phyloP scores from a whole-genome alignment of 1,140 invertebrate species.

The Chironomus striatipennis region DNA sequence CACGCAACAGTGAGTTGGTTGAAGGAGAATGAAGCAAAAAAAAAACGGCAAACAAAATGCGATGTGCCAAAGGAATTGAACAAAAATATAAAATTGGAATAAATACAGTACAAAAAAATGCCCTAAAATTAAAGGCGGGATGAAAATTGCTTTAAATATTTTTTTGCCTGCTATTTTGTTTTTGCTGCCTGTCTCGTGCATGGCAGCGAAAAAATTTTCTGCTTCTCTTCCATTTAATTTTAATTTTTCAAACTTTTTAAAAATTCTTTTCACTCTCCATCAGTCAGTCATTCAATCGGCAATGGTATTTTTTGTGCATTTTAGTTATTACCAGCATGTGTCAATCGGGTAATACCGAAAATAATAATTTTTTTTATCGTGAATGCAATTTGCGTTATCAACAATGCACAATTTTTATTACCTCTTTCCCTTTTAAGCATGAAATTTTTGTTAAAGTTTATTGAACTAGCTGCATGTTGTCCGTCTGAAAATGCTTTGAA shows the following conservation, averaged over 20 bases:
- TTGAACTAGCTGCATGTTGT: no score
- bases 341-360: slow-evolving; percentile 12
- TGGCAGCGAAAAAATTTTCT: background rate
- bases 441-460: no score
- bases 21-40: background rate
- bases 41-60: no score
- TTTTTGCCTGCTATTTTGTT: background rate
- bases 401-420: background rate
- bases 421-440: no score
- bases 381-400: background rate
- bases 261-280: background rate
- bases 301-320: no score
- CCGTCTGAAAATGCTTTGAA: no score
- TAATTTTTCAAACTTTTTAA: background rate
- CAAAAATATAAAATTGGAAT: slow-evolving; percentile 2
- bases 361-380: background rate
- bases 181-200: slow-evolving; percentile 4
- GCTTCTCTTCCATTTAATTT: background rate
- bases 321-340: background rate
- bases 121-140: slow-evolving; percentile 17
- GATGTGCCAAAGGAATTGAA: slow-evolving; percentile 15
- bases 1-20: slow-evolving; percentile 21
- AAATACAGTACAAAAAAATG: slow-evolving; percentile 10
- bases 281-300: background rate
- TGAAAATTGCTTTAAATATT: slow-evolving; percentile 21